These are phyloP conservation scores for Geothlypis trichas DNA, from an alignment of 2,113 vertebrate species.

Conservation along the genomic window DNA sequence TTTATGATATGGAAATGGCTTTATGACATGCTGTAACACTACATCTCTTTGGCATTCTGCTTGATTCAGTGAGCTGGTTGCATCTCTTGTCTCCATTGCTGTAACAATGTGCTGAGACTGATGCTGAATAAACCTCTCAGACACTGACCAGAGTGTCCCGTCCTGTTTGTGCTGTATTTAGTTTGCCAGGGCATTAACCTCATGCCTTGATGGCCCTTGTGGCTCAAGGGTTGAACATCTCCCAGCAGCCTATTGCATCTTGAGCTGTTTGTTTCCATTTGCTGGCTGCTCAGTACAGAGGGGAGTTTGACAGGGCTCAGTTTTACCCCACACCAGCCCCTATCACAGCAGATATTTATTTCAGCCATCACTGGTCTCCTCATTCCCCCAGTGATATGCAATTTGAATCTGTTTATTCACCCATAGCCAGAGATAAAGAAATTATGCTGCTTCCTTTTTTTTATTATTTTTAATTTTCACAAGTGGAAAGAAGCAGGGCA, in stretches of 20 bases:
- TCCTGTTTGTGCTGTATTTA: no score
- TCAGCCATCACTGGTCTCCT: background rate
- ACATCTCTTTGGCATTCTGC: no score
- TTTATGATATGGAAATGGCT: no score
- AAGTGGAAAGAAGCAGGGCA: background rate
- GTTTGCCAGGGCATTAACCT: background rate
- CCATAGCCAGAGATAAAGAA: background rate
- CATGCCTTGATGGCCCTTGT: background rate
- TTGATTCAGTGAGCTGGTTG: no score
- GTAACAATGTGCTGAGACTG: no score
- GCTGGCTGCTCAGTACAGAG: background rate
- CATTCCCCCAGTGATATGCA: fast-evolving
- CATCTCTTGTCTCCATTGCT: no score
- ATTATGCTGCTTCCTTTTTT: background rate
- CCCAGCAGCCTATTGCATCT: background rate
- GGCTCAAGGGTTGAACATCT: background rate
- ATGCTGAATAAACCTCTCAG: no score
- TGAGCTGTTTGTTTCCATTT: background rate
- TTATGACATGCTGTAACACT: no score
- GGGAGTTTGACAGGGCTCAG: background rate
- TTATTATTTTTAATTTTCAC: background rate
- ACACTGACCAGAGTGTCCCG: no score
- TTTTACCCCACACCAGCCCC: background rate
- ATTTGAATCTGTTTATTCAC: background rate
- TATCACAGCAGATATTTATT: background rate